phyloP scores from a whole-genome alignment of 2,888 invertebrate genomes.

The Ornithoptera alexandrae region DNA sequence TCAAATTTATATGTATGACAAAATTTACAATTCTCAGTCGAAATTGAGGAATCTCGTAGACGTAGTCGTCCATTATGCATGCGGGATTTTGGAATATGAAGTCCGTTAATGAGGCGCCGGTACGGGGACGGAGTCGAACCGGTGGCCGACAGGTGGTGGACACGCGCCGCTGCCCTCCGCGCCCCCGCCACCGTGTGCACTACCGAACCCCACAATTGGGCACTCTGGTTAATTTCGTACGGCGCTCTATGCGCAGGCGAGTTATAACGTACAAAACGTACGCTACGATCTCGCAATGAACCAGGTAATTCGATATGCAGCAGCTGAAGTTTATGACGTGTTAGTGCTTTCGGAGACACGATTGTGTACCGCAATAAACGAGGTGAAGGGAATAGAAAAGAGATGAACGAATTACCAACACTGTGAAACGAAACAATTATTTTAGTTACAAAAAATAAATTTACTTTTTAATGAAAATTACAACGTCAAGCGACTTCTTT shows the following conservation, averaged over 20 bases:
- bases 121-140: constrained; percentile 49
- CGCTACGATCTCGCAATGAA: constrained; percentile 19
- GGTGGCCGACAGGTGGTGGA: constrained; percentile 70
- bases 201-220: constrained; percentile 41
- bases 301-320: constrained; percentile 28
- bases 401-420: not conserved
- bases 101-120: constrained; percentile 60
- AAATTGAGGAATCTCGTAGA: constrained; percentile 36
- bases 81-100: constrained; percentile 68
- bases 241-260: constrained; percentile 12
- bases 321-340: constrained; percentile 27
- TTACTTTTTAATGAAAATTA: too few species aligned
- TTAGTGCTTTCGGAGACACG: constrained; percentile 11
- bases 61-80: constrained; percentile 49
- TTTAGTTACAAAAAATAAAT: too few species aligned
- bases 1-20: not conserved
- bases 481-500: too few species aligned
- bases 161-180: constrained; percentile 57
- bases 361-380: constrained; percentile 2
- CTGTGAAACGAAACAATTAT: too few species aligned
- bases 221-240: constrained; percentile 28
- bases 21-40: constrained; percentile 3
- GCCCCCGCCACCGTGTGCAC: constrained; percentile 49
- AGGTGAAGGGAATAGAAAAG: not conserved
- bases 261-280: constrained; percentile 27